Percentiles rank a stretch among this genome's conserved stretches.
phyloP scores from a whole-genome alignment of 2,888 invertebrate species.

The Latheticus oryzae region DNA sequence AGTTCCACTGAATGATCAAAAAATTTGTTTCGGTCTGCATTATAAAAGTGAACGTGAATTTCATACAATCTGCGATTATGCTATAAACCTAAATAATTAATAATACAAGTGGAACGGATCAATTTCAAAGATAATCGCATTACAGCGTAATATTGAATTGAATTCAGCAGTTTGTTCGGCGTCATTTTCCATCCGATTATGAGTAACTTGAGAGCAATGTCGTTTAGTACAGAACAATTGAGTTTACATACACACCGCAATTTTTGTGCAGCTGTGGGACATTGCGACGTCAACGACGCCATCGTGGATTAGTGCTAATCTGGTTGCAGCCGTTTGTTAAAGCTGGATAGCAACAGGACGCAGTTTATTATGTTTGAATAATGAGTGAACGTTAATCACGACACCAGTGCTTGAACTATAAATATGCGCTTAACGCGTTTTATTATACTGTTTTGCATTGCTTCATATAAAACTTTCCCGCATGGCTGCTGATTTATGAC shows the following conservation, averaged over 20 bases:
- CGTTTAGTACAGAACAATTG: slow-evolving; percentile 30
- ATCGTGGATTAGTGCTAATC: slow-evolving; percentile 44
- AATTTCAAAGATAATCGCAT: slow-evolving; percentile 38
- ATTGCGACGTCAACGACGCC: slow-evolving; percentile 26
- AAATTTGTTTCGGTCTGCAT: slow-evolving; percentile 1
- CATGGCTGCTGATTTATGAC: slow-evolving; percentile 62
- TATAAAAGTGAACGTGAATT: slow-evolving; percentile 2
- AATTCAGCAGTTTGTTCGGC: slow-evolving; percentile 36
- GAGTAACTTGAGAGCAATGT: slow-evolving; percentile 40
- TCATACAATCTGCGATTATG: slow-evolving; percentile 10
- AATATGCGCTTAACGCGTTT: slow-evolving; percentile 64
- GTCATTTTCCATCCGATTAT: slow-evolving; percentile 36
- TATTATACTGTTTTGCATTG: slow-evolving; percentile 63
- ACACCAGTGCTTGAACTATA: slow-evolving; percentile 62
- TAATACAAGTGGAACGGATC: slow-evolving; percentile 33
- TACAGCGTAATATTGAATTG: slow-evolving; percentile 31
- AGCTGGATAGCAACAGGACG: slow-evolving; percentile 58
- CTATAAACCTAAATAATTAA: slow-evolving; percentile 21
- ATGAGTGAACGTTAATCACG: slow-evolving; percentile 63
- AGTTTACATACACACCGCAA: slow-evolving; percentile 10
- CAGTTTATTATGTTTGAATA: slow-evolving; percentile 62
- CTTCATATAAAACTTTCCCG: slow-evolving; percentile 63
- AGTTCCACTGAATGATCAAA: background rate
- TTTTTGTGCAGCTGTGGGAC: slow-evolving; percentile 7
- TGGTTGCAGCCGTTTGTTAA: slow-evolving; percentile 53